Conservation (phyloP, 2,797 vertebrate genomes). For the Phrynocephalus vlangalii region DNA sequence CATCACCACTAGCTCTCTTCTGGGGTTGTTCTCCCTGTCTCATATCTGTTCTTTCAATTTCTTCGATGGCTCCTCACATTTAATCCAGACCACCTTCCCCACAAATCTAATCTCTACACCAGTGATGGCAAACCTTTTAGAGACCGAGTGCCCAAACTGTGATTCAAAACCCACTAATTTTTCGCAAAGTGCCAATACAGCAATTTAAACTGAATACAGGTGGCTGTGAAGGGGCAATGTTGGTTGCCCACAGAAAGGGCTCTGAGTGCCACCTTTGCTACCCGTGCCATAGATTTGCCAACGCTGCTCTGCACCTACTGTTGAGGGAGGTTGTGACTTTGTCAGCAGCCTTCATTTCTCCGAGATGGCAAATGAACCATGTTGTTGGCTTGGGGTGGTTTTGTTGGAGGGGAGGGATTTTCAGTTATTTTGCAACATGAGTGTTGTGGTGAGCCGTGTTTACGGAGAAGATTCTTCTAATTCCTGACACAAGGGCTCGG, state of each 20-base stretch:
- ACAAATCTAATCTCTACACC: background rate
- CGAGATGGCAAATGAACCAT: background rate
- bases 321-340: background rate
- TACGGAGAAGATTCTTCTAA: slow-evolving; percentile 35
- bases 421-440: slow-evolving; percentile 27
- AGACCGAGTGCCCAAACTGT: no score
- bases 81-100: background rate
- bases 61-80: background rate
- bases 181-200: no score
- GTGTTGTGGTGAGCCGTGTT: slow-evolving; percentile 36
- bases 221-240: no score
- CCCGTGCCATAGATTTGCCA: no score
- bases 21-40: background rate
- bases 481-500: slow-evolving; percentile 29
- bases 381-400: slow-evolving; percentile 7
- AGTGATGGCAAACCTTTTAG: no score
- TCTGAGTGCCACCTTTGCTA: no score
- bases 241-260: no score
- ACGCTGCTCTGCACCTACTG: no score
- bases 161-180: no score
- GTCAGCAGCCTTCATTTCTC: background rate
- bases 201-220: no score
- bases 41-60: background rate
- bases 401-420: background rate
- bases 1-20: background rate